phyloP scores from a whole-genome alignment of 2,888 invertebrate species.

The Pachymerium ferrugineum region DNA sequence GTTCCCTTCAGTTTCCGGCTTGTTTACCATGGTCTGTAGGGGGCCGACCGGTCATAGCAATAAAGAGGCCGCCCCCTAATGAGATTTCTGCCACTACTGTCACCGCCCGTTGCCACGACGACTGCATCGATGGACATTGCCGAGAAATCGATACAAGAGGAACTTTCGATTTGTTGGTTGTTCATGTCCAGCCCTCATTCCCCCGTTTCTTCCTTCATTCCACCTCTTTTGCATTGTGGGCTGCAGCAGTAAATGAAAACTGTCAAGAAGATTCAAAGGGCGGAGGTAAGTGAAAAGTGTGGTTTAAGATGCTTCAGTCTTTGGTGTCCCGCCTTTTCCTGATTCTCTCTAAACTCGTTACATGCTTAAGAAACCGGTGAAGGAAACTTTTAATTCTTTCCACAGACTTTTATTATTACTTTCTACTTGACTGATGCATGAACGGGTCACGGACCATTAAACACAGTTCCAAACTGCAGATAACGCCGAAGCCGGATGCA shows the following conservation, averaged over 20 bases:
- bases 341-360: neutral
- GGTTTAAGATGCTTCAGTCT: neutral
- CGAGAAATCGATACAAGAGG: neutral
- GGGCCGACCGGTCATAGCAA: conserved; percentile 8
- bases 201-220: too few relatives aligned
- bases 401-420: neutral
- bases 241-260: neutral
- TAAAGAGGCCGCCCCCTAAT: conserved; percentile 8
- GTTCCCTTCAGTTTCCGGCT: conserved; percentile 4
- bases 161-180: neutral
- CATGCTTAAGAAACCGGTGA: too few relatives aligned
- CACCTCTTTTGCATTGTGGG: too few relatives aligned
- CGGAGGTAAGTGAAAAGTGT: neutral
- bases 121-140: neutral
- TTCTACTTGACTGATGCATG: neutral
- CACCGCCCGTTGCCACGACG: conserved; percentile 9
- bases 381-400: neutral
- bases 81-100: conserved; percentile 7
- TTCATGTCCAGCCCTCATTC: neutral
- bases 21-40: neutral
- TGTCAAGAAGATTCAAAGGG: neutral
- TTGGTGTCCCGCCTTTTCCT: neutral
- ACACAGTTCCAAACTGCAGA: neutral
- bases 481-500: neutral
- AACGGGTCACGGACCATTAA: neutral